Evolutionary conservation across 2,888 invertebrate species (phyloP).

Genomic region (Tenthredo amoena): DNA sequence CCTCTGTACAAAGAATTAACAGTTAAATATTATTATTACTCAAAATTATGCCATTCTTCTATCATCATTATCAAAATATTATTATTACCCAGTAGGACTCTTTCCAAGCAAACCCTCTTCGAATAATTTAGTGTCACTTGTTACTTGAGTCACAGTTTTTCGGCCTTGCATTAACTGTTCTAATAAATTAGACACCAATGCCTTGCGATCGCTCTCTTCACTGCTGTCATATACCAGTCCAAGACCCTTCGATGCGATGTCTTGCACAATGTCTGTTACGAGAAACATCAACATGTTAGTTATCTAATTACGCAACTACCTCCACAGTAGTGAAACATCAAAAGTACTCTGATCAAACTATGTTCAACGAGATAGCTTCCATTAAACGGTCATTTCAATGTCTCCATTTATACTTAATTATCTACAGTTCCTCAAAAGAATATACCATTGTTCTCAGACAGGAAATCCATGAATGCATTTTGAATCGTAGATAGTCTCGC

Average conservation of each 20-base stretch:
- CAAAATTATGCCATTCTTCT: not conserved
- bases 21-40: not conserved
- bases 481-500: conserved; percentile 86
- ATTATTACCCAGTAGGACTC: conserved; percentile 89
- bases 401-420: conserved; percentile 29
- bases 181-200: conserved; percentile 88
- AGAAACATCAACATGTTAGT: conserved; percentile 32
- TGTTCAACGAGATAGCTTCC: not conserved
- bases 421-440: conserved; percentile 53
- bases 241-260: conserved; percentile 94
- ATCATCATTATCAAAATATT: not conserved
- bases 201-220: conserved; percentile 84
- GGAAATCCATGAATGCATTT: conserved; percentile 90
- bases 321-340: not conserved
- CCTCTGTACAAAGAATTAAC: conserved; percentile 81
- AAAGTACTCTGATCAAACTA: not conserved
- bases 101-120: conserved; percentile 93
- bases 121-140: conserved; percentile 91
- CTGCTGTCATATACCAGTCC: conserved; percentile 93
- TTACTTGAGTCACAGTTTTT: conserved; percentile 86
- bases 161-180: conserved; percentile 91
- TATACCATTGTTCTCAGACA: conserved; percentile 94
- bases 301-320: not conserved
- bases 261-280: conserved; percentile 92
- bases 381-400: not conserved